Evolutionary conservation across 2,797 vertebrate species (phyloP), one percentile per base, ranked within the genome.

Genomic region (Hozukius guyotensis): DNA sequence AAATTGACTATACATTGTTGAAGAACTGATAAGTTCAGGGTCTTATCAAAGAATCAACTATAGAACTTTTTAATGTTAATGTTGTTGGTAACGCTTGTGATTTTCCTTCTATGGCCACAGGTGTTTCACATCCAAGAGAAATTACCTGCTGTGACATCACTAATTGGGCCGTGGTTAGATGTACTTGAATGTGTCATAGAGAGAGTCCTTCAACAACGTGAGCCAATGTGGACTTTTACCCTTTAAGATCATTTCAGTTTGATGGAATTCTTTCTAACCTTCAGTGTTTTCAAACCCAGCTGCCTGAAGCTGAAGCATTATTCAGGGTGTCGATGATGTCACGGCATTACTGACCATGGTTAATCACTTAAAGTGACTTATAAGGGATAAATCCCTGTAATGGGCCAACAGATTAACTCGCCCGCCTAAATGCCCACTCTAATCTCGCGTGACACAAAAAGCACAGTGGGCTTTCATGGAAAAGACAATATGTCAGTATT

Each of bases 321-420:
- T 49, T 72, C 6, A 29, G 24, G 29, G 46, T 78, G 60, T 82
- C 11, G 24, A 72, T 82, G 73, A 80, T 83, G 75, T 80, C 77
- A 75, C 27, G 52, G 29, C 82, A 31, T 84, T 83, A 63, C 76
- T 87, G 84, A 56, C 8, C 74, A 57, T 29, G 8, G 29, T 86
- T 86, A 88, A 83, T 88, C 80, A 84, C 74, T 79, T 69, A 81
- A 86, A 78, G 60, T 62, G 72, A 86, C 22, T 92, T 77, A 77
- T 31, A 67, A 70, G n/a, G 38, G 46, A 62, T 78, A 81, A 83
- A 84, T 77, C 77, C 67, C 56, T 79, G 71, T 85, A 81, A 88
- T 86, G 61, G 59, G 36, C 73, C 63, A 72, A 80, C 67, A 83
- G 88, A 90, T 89, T 87, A 91, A 81, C 72, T 79, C n/a, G 61